Evolutionary conservation across 1,140 invertebrate genomes (phyloP).

Genomic region (Euwallacea fornicatus): DNA sequence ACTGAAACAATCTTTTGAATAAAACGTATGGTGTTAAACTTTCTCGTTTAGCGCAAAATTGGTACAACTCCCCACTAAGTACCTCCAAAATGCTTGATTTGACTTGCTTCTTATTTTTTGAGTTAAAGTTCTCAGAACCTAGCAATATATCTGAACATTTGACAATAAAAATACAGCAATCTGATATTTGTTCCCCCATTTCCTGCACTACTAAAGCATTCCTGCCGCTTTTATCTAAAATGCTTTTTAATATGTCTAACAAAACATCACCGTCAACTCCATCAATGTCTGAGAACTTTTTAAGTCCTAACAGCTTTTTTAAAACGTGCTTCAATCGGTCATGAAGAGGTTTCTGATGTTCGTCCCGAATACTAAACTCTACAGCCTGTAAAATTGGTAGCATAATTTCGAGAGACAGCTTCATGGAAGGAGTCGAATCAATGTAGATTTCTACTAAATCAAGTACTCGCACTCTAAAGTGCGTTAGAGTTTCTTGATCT

Average conservation of each 20-base stretch:
- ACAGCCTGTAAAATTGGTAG: constrained; percentile 64
- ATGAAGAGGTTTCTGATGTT: constrained; percentile 68
- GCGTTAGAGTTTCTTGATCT: constrained; percentile 65
- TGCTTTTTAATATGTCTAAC: constrained; percentile 59
- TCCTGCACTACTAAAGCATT: constrained; percentile 67
- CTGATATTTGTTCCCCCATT: constrained; percentile 66
- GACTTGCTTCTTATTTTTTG: constrained; percentile 50
- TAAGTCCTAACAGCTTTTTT: constrained; percentile 62
- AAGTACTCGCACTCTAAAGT: constrained; percentile 69
- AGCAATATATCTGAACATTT: constrained; percentile 60
- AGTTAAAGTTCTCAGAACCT: constrained; percentile 40
- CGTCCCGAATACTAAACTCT: constrained; percentile 68
- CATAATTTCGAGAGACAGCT: constrained; percentile 67
- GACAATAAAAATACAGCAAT: constrained; percentile 67
- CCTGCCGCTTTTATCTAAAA: constrained; percentile 65
- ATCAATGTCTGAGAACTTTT: constrained; percentile 62
- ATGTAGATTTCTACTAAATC: constrained; percentile 73
- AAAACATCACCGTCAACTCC: constrained; percentile 62
- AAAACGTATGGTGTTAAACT: constrained; percentile 64
- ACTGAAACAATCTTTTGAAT: constrained; percentile 65
- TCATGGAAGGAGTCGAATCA: constrained; percentile 66
- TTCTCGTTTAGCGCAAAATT: constrained; percentile 64
- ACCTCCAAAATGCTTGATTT: constrained; percentile 55
- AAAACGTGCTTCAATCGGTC: constrained; percentile 63
- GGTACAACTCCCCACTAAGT: constrained; percentile 58